Evolutionary conservation across 1,140 invertebrate species (phyloP).

Genomic region (Trichoplusia ni): DNA sequence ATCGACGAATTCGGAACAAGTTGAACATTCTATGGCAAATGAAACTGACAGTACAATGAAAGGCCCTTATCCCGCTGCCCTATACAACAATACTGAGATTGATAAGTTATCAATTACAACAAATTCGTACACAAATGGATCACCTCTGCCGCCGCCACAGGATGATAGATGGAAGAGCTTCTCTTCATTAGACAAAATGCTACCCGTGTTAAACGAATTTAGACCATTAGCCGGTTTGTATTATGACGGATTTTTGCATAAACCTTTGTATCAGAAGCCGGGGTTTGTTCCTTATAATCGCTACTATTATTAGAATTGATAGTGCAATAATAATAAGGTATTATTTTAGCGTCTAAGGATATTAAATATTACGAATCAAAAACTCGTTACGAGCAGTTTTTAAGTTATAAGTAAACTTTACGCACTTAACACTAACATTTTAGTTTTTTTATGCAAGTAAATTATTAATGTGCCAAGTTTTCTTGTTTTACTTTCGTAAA

Average conservation of each 20-base stretch:
- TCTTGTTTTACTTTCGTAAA: too few species aligned
- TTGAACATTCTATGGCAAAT: not conserved
- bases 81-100: conserved; percentile 49
- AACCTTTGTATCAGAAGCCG: conserved; percentile 44
- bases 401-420: too few species aligned
- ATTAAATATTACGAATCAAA: not conserved
- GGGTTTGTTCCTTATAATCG: conserved; percentile 49
- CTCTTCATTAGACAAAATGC: conserved; percentile 46
- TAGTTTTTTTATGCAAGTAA: too few species aligned
- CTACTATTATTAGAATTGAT: not conserved
- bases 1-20: too few species aligned
- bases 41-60: conserved; percentile 15
- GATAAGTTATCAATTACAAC: conserved; percentile 62
- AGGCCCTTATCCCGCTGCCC: conserved; percentile 40
- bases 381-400: too few species aligned
- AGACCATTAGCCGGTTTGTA: conserved; percentile 72
- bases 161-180: conserved; percentile 62
- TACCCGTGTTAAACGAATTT: conserved; percentile 53
- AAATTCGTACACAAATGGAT: conserved; percentile 58
- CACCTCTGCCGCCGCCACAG: conserved; percentile 39
- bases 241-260: conserved; percentile 71
- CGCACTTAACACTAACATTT: too few species aligned
- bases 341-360: not conserved
- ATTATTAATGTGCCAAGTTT: too few species aligned
- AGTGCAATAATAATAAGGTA: not conserved